A percentile compares a stretch with the other conserved stretches of the same genome.
These are phyloP conservation scores for Ovibos moschatus DNA, from an alignment of 2,113 vertebrate species.

Conservation along the genomic window DNA sequence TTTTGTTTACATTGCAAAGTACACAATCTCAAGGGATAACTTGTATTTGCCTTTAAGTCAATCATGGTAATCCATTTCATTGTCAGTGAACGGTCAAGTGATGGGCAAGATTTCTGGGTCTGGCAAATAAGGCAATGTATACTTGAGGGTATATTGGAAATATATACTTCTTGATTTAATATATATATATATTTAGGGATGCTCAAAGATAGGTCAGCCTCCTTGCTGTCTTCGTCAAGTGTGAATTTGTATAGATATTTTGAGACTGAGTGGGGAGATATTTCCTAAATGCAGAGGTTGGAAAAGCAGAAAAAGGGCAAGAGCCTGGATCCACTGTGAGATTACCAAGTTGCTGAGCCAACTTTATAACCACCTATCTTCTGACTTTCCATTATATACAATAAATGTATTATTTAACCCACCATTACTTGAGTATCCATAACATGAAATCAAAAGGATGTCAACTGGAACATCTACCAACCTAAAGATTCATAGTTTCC, in stretches of 20 bases:
- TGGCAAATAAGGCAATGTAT: background rate
- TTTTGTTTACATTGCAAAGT: background rate
- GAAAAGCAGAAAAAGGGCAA: background rate
- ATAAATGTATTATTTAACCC: background rate
- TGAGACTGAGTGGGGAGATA: background rate
- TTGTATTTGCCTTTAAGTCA: background rate
- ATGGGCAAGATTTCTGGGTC: background rate
- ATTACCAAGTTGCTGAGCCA: background rate
- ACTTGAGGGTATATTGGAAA: background rate
- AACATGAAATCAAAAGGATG: background rate
- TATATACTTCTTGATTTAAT: background rate
- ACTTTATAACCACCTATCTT: background rate
- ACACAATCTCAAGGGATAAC: background rate
- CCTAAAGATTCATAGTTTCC: background rate
- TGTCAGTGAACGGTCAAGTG: background rate
- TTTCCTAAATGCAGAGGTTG: background rate
- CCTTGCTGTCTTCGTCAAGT: background rate
- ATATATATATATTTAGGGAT: background rate
- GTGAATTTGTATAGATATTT: background rate
- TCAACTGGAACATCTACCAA: background rate
- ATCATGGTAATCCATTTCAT: background rate
- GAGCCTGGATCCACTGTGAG: background rate
- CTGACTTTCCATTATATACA: background rate
- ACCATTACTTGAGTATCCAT: background rate
- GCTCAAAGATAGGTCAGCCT: background rate